Percentiles rank a stretch among this genome's conserved stretches.
Conservation (phyloP, 2,113 vertebrate genomes). For the Rhadina sibilatrix region DNA sequence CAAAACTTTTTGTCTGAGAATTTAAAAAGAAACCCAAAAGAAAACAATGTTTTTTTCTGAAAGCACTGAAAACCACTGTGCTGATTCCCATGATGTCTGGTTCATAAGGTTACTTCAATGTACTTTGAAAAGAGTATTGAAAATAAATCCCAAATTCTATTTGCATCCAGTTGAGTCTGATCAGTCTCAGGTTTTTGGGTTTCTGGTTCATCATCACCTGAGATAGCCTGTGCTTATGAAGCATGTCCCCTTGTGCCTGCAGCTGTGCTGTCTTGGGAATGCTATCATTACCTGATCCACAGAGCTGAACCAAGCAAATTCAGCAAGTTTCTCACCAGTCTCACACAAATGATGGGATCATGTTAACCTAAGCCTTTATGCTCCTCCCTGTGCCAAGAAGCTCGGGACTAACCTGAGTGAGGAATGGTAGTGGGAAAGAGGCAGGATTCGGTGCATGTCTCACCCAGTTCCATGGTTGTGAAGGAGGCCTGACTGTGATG, state of each 20-base stretch:
- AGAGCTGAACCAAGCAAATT: background rate
- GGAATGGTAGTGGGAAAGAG: background rate
- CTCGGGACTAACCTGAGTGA: background rate
- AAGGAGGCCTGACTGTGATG: background rate
- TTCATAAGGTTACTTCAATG: background rate
- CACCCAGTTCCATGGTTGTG: background rate
- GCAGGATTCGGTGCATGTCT: background rate
- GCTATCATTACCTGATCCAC: background rate
- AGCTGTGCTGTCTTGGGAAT: background rate
- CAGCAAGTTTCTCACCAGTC: background rate
- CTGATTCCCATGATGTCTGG: background rate
- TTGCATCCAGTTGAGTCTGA: background rate
- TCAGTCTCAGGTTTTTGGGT: background rate
- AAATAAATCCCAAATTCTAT: background rate
- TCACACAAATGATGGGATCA: fast-evolving
- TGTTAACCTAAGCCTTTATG: background rate
- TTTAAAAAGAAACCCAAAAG: background rate
- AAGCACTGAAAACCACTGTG: background rate
- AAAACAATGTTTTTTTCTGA: background rate
- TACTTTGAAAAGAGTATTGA: background rate
- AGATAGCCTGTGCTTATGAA: background rate
- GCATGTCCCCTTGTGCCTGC: background rate
- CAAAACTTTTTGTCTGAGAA: background rate
- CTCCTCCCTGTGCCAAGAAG: background rate
- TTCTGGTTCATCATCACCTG: background rate